phyloP scores from a whole-genome alignment of 2,888 invertebrate species.

The Rhopalosiphum nymphaeae region DNA sequence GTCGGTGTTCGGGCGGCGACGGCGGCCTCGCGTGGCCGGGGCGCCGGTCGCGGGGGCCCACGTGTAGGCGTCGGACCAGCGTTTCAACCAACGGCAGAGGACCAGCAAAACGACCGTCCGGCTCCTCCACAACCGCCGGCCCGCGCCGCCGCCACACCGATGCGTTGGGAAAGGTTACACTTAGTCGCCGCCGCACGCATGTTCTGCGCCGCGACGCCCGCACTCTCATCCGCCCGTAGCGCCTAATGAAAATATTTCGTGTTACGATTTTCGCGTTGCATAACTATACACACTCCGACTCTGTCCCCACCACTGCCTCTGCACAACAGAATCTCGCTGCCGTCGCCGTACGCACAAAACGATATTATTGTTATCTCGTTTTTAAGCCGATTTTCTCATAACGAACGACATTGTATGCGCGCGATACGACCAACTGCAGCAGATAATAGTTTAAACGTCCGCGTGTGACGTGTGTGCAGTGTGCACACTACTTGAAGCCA shows the following conservation, averaged over 20 bases:
- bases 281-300: slow-evolving; percentile 39
- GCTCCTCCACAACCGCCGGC: slow-evolving; percentile 64
- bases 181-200: slow-evolving; percentile 68
- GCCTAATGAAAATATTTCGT: slow-evolving; percentile 31
- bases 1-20: slow-evolving; percentile 74
- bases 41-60: slow-evolving; percentile 72
- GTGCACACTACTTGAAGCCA: neutral
- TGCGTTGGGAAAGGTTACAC: slow-evolving; percentile 61
- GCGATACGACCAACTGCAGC: neutral
- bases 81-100: slow-evolving; percentile 67
- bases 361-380: slow-evolving; percentile 15
- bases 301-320: neutral
- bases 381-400: neutral
- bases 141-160: slow-evolving; percentile 38
- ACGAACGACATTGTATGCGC: neutral
- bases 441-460: neutral
- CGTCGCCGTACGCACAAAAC: neutral
- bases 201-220: slow-evolving; percentile 67
- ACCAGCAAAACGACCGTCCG: slow-evolving; percentile 69
- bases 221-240: neutral
- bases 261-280: slow-evolving; percentile 45
- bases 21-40: slow-evolving; percentile 68
- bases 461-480: neutral
- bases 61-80: slow-evolving; percentile 73
- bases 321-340: neutral